Conservation (phyloP, 2,888 invertebrate genomes). For the Drosophila tanythrix region DNA sequence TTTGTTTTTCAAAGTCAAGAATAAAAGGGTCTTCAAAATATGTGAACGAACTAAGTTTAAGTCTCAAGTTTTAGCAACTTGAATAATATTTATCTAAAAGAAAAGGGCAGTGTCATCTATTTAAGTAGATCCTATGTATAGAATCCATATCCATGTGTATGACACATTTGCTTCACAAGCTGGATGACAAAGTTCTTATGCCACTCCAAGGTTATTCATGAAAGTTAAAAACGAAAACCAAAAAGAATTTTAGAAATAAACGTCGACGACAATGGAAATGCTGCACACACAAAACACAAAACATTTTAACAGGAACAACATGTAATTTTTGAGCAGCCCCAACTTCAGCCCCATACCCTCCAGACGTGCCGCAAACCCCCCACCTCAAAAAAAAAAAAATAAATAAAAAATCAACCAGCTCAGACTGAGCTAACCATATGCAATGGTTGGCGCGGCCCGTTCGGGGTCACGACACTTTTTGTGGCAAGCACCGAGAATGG, state of each 20-base stretch:
- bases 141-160: neutral
- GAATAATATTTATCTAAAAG: neutral
- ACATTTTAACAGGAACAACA: constrained; percentile 80
- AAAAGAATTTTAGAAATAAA: constrained; percentile 70
- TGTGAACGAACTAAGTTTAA: neutral
- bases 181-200: constrained; percentile 13
- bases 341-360: constrained; percentile 34
- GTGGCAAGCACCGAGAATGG: constrained; percentile 66
- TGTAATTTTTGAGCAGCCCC: constrained; percentile 72
- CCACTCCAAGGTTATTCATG: constrained; percentile 47
- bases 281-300: constrained; percentile 68
- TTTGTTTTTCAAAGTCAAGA: neutral
- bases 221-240: constrained; percentile 22
- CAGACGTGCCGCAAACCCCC: constrained; percentile 53
- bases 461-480: constrained; percentile 84
- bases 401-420: constrained; percentile 6
- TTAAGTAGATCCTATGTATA: neutral
- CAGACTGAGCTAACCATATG: constrained; percentile 72
- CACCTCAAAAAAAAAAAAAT: constrained; percentile 32
- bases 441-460: constrained; percentile 61
- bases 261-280: constrained; percentile 74
- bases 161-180: neutral
- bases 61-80: neutral
- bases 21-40: neutral
- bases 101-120: neutral